Evolutionary conservation across 2,113 vertebrate genomes (phyloP), one percentile per base, ranked within the genome.

Genomic region (Hyla sarda): DNA sequence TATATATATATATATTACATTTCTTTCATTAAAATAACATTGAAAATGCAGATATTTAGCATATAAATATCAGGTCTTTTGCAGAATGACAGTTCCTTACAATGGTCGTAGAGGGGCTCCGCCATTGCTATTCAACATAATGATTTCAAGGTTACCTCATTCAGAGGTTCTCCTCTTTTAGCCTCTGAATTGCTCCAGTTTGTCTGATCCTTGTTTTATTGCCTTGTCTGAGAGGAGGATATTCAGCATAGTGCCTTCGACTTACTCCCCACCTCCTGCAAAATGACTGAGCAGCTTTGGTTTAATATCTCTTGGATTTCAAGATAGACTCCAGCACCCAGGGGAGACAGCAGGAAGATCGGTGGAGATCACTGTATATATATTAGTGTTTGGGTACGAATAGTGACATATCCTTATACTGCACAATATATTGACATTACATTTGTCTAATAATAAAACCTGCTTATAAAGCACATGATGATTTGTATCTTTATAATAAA

Each of bases 151-250:
- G 85, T 86, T 86, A 74, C 85, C 82, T 73, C 77, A n/a, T 72
- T 86, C 30, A 73, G 81, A 87, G 85, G 85, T 87, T 87, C 78
- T 74, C 85, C 76, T 84, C 83, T 81, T 60, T 87, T 87, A 87
- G 85, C 85, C 85, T 87, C 67, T 82, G 85, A 87, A 87, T 87
- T 82, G 85, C 85, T 87, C 85, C 85, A 56, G 85, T 87, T 87
- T 87, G 77, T 87, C 79, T 87, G 85, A 87, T 87, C 85, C 85
- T 87, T 87, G 85, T 87, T 87, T 87, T 87, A 87, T 87, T 87
- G 85, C 85, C 85, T 87, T 87, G 77, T 87, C 85, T 87, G 85
- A 58, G 77, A 87, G 78, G 67, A 73, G 85, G 78, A 87, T 87
- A 87, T 81, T 72, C 77, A 32, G 62, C 77, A 87, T 82, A 60